Conservation (phyloP, 2,888 invertebrate species). For the Stomorhina lunata region DNA sequence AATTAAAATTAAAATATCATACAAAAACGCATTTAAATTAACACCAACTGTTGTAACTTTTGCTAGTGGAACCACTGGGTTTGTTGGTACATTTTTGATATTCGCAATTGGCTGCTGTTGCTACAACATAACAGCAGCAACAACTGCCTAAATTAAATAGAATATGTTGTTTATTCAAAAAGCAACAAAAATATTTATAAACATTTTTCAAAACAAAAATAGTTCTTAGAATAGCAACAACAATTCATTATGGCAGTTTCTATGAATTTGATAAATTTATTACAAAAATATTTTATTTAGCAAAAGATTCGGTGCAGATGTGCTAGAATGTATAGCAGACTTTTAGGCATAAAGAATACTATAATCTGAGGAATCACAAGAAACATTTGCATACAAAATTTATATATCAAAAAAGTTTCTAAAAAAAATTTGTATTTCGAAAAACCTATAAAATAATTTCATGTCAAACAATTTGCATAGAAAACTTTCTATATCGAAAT, state of each 20-base stretch:
- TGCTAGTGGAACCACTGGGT: conserved; percentile 1
- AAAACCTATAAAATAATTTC: no score
- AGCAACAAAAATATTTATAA: not conserved
- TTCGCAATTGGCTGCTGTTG: not conserved
- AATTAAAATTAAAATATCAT: conserved; percentile 18
- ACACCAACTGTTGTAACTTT: conserved; percentile 44
- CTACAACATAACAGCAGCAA: conserved; percentile 1
- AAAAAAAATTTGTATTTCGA: no score
- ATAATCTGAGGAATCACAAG: no score
- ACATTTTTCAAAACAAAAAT: conserved; percentile 27
- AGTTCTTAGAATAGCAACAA: conserved; percentile 37
- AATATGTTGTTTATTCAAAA: conserved; percentile 14
- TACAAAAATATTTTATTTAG: no score
- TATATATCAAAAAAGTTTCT: no score
- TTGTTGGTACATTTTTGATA: not conserved
- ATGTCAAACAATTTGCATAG: no score
- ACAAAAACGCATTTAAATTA: conserved; percentile 53
- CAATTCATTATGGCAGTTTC: conserved; percentile 15
- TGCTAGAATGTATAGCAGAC: not conserved
- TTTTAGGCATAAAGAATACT: not conserved
- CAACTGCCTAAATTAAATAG: conserved; percentile 24
- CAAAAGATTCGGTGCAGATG: not conserved
- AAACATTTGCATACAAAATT: no score
- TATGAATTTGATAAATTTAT: conserved; percentile 28
- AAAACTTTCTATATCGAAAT: no score